phyloP scores from a whole-genome alignment of 1,140 invertebrate genomes.

The Leguminivora glycinivorella region DNA sequence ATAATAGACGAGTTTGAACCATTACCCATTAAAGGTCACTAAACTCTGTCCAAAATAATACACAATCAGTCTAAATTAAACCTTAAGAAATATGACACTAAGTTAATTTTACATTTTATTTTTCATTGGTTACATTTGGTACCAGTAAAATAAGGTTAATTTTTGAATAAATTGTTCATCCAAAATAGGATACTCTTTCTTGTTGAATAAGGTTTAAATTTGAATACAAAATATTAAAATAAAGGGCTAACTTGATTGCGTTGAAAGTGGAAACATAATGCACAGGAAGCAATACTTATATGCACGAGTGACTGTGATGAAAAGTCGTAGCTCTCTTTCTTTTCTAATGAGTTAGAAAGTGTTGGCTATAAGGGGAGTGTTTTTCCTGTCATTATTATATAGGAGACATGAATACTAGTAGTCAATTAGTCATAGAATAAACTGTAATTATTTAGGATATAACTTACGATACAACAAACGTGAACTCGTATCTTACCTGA shows the following conservation, averaged over 20 bases:
- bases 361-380: neutral
- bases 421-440: no score
- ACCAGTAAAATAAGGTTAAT: neutral
- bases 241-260: neutral
- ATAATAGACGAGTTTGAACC: constrained; percentile 35
- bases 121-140: neutral
- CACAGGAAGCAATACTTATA: constrained; percentile 20
- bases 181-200: neutral
- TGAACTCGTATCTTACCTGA: no score
- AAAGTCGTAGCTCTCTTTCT: neutral
- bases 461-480: no score
- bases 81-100: neutral
- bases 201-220: neutral
- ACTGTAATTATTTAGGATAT: no score
- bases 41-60: constrained; percentile 7
- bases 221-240: neutral
- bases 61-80: neutral
- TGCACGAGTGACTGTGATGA: constrained; percentile 19
- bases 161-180: neutral
- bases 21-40: constrained; percentile 8
- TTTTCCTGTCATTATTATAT: neutral
- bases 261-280: neutral
- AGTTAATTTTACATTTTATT: neutral
- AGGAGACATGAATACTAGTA: no score
- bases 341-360: neutral